Conservation (phyloP, 2,797 vertebrate species). For the Sebastes trivittatus region DNA sequence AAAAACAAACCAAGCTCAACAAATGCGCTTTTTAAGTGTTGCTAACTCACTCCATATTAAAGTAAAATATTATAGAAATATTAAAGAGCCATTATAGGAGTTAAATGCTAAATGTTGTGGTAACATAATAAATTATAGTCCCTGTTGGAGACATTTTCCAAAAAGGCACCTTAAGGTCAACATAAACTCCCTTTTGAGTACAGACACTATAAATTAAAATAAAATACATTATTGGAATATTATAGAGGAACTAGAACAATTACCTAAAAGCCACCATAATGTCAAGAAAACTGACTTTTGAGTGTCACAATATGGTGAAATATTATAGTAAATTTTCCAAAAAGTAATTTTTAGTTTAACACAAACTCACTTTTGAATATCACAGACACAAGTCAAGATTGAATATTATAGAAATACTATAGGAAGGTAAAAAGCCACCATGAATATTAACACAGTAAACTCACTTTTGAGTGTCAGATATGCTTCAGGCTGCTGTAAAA, state of each 20-base stretch:
- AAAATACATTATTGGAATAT: neutral
- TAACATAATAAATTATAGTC: neutral
- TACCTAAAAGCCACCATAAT: neutral
- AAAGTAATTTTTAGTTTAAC: neutral
- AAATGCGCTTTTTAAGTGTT: neutral
- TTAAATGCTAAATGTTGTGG: neutral
- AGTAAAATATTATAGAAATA: neutral
- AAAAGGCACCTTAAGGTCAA: neutral
- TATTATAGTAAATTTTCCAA: neutral
- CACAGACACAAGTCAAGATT: neutral
- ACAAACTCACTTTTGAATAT: neutral
- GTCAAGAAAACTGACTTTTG: neutral
- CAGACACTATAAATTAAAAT: neutral
- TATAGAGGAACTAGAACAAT: neutral
- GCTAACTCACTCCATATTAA: neutral
- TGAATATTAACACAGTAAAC: too few species aligned
- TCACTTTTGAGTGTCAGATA: too few species aligned
- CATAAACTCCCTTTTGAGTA: neutral
- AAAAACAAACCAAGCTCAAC: neutral
- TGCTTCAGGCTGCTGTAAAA: too few species aligned
- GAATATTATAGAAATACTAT: too few species aligned
- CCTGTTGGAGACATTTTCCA: neutral
- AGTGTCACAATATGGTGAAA: neutral
- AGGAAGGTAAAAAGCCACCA: too few species aligned
- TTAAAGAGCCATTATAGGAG: neutral